Percentiles rank a stretch among this genome's conserved stretches.
These are phyloP conservation scores for Pammene fasciana DNA, from an alignment of 2,888 invertebrate genomes.

Conservation along the genomic window DNA sequence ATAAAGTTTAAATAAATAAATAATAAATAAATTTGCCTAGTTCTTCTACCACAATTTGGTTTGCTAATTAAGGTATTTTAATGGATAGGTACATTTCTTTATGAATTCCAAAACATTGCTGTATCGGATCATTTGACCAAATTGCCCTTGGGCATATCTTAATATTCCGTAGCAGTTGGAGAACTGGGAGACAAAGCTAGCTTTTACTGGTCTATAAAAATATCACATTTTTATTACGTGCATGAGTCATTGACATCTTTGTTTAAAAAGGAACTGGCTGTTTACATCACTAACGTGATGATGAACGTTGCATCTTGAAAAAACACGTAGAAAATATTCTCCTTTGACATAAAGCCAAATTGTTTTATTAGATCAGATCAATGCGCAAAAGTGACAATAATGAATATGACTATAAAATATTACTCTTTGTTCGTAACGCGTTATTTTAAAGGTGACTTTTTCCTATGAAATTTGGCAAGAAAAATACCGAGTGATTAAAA, in stretches of 20 bases:
- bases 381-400: constrained; percentile 24
- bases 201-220: neutral
- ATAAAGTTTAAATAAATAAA: too few relatives aligned
- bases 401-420: constrained; percentile 13
- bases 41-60: too few relatives aligned
- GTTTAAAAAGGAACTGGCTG: constrained; percentile 22
- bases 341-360: constrained; percentile 34
- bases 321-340: constrained; percentile 22
- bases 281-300: constrained; percentile 30
- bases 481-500: neutral
- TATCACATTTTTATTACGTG: constrained; percentile 5
- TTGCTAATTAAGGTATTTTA: too few relatives aligned
- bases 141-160: neutral
- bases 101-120: neutral
- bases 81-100: neutral
- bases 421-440: constrained; percentile 13
- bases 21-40: too few relatives aligned
- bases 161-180: neutral
- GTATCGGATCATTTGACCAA: neutral
- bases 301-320: constrained; percentile 23
- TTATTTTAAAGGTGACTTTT: constrained; percentile 26
- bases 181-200: too few relatives aligned
- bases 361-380: constrained; percentile 25
- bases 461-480: constrained; percentile 10
- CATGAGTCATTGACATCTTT: constrained; percentile 35